These are phyloP conservation scores for Momotus momota DNA, from an alignment of 2,797 vertebrate genomes.

Conservation along the genomic window DNA sequence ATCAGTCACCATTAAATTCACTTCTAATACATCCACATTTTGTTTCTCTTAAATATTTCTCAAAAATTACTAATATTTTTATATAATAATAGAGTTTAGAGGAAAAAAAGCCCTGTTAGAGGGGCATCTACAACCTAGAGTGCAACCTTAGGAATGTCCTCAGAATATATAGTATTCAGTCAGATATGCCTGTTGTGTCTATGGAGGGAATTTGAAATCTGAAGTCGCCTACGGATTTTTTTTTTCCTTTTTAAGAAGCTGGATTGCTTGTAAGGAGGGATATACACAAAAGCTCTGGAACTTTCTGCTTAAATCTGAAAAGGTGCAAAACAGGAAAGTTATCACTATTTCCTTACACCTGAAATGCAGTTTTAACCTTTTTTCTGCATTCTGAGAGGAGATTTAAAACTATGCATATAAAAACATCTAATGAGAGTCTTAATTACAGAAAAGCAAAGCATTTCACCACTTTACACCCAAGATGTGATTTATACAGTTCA, in stretches of 20 bases:
- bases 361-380: background rate
- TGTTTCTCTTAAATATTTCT: background rate
- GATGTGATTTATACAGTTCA: background rate
- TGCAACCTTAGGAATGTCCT: background rate
- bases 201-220: background rate
- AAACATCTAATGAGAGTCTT: background rate
- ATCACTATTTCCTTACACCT: background rate
- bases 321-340: background rate
- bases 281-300: background rate
- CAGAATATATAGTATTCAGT: background rate
- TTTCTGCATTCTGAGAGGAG: background rate
- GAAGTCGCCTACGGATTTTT: background rate
- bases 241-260: background rate
- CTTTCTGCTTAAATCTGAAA: background rate
- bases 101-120: background rate
- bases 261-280: background rate
- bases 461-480: background rate
- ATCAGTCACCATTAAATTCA: background rate
- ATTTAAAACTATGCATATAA: background rate
- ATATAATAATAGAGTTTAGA: background rate
- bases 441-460: background rate
- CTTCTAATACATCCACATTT: background rate
- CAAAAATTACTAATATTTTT: background rate
- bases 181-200: background rate
- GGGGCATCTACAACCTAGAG: background rate